Evolutionary conservation across 2,888 invertebrate species (phyloP).

Genomic region (Drosophila borealis): DNA sequence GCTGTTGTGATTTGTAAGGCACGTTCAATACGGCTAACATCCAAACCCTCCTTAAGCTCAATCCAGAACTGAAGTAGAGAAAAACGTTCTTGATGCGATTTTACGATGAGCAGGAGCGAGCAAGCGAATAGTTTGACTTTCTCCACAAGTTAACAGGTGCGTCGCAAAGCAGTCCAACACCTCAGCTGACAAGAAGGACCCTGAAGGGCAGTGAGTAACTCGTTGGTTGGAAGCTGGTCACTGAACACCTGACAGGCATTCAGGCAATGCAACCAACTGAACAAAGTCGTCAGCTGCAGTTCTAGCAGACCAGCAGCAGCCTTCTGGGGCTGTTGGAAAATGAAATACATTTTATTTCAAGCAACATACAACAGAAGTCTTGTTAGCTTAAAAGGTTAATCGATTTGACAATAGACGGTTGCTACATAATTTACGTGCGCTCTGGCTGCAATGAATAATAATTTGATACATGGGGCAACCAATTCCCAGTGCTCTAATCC

Average conservation of each 20-base stretch:
- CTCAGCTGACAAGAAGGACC: conserved; percentile 27
- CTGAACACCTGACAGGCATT: conserved; percentile 65
- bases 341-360: conserved; percentile 32
- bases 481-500: conserved; percentile 56
- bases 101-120: not conserved
- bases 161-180: conserved; percentile 38
- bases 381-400: conserved; percentile 24
- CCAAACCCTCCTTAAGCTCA: too few species aligned
- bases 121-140: conserved; percentile 6
- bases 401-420: conserved; percentile 31
- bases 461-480: conserved; percentile 47
- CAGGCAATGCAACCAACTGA: conserved; percentile 48
- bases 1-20: too few species aligned
- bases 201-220: conserved; percentile 35
- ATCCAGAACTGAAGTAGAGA: not conserved
- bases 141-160: conserved; percentile 30
- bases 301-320: not conserved
- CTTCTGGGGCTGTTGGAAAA: conserved; percentile 18
- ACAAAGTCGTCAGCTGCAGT: conserved; percentile 54
- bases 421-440: conserved; percentile 50
- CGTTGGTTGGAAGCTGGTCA: conserved; percentile 32
- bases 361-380: conserved; percentile 17
- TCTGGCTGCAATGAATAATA: conserved; percentile 69
- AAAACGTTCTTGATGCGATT: not conserved
- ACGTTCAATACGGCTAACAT: too few species aligned